Evolutionary conservation across 2,888 invertebrate species (phyloP).

Genomic region (Achlya flavicornis): DNA sequence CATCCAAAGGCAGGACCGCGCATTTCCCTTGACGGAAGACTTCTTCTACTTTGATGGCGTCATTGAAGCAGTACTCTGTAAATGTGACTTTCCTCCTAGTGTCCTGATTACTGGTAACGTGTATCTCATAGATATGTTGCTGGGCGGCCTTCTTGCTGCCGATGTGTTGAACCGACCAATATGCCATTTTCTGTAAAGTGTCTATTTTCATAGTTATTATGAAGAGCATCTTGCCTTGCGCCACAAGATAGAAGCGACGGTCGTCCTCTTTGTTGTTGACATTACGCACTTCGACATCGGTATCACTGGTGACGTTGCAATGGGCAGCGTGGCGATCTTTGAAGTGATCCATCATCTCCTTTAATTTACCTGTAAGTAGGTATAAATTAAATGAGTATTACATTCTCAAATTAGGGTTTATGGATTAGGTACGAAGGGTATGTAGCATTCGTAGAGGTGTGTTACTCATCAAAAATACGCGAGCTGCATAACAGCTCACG

Average conservation of each 20-base stretch:
- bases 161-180: constrained; percentile 70
- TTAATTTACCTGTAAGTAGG: constrained; percentile 56
- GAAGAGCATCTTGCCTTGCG: constrained; percentile 63
- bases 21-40: constrained; percentile 66
- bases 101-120: constrained; percentile 63
- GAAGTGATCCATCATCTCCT: constrained; percentile 68
- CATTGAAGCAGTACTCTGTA: constrained; percentile 70
- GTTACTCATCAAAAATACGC: too few relatives aligned
- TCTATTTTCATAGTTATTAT: constrained; percentile 69
- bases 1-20: constrained; percentile 61
- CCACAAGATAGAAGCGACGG: constrained; percentile 58
- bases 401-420: background rate
- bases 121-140: constrained; percentile 70
- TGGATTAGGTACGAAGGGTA: too few relatives aligned
- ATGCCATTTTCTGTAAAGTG: constrained; percentile 66
- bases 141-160: constrained; percentile 64
- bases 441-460: too few relatives aligned
- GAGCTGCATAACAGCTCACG: too few relatives aligned
- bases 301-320: constrained; percentile 55
- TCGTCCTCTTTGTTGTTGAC: constrained; percentile 54
- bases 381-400: constrained; percentile 5
- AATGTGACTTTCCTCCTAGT: constrained; percentile 60
- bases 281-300: constrained; percentile 56
- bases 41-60: constrained; percentile 65
- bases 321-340: constrained; percentile 63